These are phyloP conservation scores for Nomada flava DNA, from an alignment of 2,888 invertebrate genomes.

Conservation along the genomic window DNA sequence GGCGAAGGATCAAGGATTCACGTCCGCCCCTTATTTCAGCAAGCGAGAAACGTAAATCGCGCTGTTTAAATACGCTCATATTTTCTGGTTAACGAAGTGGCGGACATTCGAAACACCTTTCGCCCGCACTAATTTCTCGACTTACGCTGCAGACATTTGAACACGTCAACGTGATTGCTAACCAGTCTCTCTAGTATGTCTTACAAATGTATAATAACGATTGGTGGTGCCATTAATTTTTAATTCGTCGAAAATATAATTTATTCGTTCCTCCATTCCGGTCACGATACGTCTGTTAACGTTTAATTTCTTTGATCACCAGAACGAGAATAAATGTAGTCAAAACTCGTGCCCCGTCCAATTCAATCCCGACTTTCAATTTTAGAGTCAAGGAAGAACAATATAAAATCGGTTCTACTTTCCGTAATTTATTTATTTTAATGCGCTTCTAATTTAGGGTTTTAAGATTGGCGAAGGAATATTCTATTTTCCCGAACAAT, in stretches of 20 bases:
- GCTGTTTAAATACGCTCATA: slow-evolving; percentile 55
- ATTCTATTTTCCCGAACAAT: no score
- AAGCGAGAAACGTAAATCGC: slow-evolving; percentile 34
- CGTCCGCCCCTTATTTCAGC: slow-evolving; percentile 33
- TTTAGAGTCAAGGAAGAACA: no score
- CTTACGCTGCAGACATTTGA: slow-evolving; percentile 32
- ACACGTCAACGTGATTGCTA: slow-evolving; percentile 44
- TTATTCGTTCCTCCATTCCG: background rate
- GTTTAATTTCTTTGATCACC: background rate
- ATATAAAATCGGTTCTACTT: no score
- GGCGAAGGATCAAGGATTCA: slow-evolving; percentile 64
- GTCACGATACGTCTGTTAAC: background rate
- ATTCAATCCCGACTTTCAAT: no score
- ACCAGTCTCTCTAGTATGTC: slow-evolving; percentile 47
- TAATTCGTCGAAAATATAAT: background rate
- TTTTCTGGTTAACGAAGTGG: slow-evolving; percentile 64
- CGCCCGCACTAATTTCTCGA: slow-evolving; percentile 55
- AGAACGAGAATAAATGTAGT: background rate
- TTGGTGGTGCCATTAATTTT: slow-evolving; percentile 9
- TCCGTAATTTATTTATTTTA: no score
- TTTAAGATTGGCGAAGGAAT: no score
- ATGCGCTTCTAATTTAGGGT: no score
- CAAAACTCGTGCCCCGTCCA: no score
- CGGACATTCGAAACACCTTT: slow-evolving; percentile 49
- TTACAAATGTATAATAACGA: slow-evolving; percentile 20